These are phyloP conservation scores for Phocides pigmalion DNA, from an alignment of 1,140 invertebrate species.

Conservation along the genomic window DNA sequence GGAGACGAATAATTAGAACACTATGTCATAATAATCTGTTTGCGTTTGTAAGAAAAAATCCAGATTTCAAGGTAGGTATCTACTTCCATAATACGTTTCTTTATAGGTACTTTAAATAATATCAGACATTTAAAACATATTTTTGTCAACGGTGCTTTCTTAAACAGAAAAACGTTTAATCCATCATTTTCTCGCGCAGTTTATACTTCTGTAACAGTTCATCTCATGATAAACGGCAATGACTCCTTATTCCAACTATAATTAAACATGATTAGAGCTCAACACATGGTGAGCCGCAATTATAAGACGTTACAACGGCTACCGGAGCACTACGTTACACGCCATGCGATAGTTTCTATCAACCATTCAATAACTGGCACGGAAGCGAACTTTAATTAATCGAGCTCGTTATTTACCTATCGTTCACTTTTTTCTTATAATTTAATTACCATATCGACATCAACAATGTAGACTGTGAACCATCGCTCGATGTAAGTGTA, in stretches of 20 bases:
- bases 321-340: constrained; percentile 60
- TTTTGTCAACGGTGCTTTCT: constrained; percentile 39
- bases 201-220: constrained; percentile 77
- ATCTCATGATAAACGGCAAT: constrained; percentile 81
- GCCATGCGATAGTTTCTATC: constrained; percentile 72
- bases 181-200: constrained; percentile 57
- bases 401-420: constrained; percentile 47
- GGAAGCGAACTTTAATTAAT: constrained; percentile 69
- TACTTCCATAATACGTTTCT: too few relatives aligned
- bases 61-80: background rate
- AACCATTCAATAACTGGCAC: constrained; percentile 66
- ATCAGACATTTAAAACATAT: too few relatives aligned
- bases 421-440: constrained; percentile 42
- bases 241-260: constrained; percentile 72
- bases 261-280: constrained; percentile 81
- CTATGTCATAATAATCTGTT: background rate
- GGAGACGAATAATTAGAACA: constrained; percentile 5
- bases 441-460: constrained; percentile 25
- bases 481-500: background rate
- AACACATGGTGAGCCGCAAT: constrained; percentile 77
- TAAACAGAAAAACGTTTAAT: constrained; percentile 47
- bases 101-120: too few relatives aligned
- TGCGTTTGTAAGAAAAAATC: background rate
- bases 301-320: constrained; percentile 73
- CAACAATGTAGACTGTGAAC: background rate